A percentile compares a stretch with the other conserved stretches of the same genome.
Conservation (phyloP, 2,113 vertebrate genomes). For the Alouatta palliata region DNA sequence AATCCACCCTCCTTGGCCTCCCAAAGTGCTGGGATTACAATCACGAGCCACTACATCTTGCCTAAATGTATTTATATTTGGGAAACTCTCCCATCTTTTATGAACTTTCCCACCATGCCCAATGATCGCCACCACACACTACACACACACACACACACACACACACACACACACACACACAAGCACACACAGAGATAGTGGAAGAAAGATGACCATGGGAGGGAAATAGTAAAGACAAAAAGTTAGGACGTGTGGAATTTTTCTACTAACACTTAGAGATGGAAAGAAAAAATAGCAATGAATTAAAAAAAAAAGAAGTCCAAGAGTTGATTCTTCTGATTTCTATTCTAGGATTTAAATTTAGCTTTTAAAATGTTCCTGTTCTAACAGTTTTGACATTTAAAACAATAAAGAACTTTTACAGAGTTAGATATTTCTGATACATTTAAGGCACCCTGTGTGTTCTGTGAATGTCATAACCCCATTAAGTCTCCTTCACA, state of each 20-base stretch:
- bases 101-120: neutral
- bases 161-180: neutral
- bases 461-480: constrained; percentile 83
- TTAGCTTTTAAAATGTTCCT: constrained; percentile 69
- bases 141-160: neutral
- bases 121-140: neutral
- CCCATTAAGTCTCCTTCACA: constrained; percentile 78
- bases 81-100: neutral
- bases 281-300: neutral
- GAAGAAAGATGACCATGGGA: neutral
- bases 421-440: constrained; percentile 78
- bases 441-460: constrained; percentile 74
- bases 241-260: neutral
- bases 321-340: constrained; percentile 49
- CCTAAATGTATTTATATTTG: neutral
- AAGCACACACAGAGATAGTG: neutral
- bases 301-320: neutral
- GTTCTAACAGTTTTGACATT: constrained; percentile 81
- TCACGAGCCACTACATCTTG: too few relatives aligned
- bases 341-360: constrained; percentile 66
- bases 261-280: constrained; percentile 33
- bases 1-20: too few relatives aligned
- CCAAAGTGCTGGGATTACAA: too few relatives aligned
- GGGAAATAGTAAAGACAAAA: constrained; percentile 3
- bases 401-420: constrained; percentile 78